Base-by-base conservation (phyloP, 2,113 vertebrate species). In the Acrocephalus kingi region DNA sequence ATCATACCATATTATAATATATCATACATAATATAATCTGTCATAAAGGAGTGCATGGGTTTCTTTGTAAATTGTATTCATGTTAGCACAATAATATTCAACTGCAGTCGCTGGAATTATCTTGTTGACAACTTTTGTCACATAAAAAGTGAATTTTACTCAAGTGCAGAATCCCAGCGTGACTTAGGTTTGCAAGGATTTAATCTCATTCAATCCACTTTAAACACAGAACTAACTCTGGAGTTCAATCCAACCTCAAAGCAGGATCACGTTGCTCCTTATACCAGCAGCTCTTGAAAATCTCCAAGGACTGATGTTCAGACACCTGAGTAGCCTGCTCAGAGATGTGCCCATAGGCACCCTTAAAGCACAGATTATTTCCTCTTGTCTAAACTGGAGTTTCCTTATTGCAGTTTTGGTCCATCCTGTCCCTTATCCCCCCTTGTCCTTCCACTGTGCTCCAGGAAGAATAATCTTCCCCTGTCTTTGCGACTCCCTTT, bases 281-380 rank as follows among this genome's bases (percentile, higher is more conserved):
- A 69, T 66, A 12, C 37, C 4, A 1, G 46, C 39, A 76, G 31
- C 15, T 88, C 43, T 33, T 52, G 41, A 58, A 80, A 83, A 73
- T 58, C 54, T 68, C 41, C n/a, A 55, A 28, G 33, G 21, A 4
- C 10, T 25, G 37, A 22, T 43, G 33, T 78, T 78, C 46, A 76
- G 11, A 18, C 49, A 51, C 31, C n/a, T 39, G 56, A 78, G 90
- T 61, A 84, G 56, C 39, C 37, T 80, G 22, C 51, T 77, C 1
- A 0, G 11, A 35, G 46, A 41, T 5, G 22, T 69, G 24, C 4
- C 2, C 19, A 2, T 17, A 6, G 33, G 11, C 15, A 25, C 24
- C 30, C 19, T 84, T 7, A 28, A 1, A 79, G 49, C 2, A 6
- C 77, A 83, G 22, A 45, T 11, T 35, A 54, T 48, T 87, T 76